Conservation (phyloP, 2,113 vertebrate species). For the Gopherus evgoodei region DNA sequence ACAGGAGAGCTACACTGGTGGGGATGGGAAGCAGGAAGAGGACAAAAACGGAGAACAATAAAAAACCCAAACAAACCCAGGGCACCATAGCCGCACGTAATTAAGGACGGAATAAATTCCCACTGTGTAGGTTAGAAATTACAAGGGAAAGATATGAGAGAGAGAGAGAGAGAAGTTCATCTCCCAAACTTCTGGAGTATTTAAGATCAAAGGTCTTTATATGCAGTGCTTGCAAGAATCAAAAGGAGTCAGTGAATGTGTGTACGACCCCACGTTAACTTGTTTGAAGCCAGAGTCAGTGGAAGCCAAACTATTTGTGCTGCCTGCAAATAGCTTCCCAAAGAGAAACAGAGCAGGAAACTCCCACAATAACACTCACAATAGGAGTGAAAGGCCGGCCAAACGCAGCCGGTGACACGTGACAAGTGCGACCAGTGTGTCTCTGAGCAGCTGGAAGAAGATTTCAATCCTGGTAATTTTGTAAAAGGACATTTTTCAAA, state of each 20-base stretch:
- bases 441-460: conserved; percentile 67
- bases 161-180: not conserved
- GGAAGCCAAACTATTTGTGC: conserved; percentile 62
- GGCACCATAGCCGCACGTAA: not conserved
- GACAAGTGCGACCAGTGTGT: conserved; percentile 51
- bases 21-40: not conserved
- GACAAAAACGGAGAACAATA: not conserved
- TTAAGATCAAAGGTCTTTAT: not conserved
- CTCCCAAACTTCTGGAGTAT: not conserved
- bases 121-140: not conserved
- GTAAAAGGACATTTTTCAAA: conserved; percentile 23
- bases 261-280: not conserved
- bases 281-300: conserved; percentile 53
- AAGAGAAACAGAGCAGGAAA: conserved; percentile 73
- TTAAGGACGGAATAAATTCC: not conserved
- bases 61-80: not conserved
- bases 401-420: conserved; percentile 29
- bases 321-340: conserved; percentile 62
- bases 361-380: conserved; percentile 61
- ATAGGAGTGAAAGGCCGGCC: conserved; percentile 55
- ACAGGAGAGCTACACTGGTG: not conserved
- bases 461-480: conserved; percentile 48
- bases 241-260: not conserved
- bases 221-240: not conserved
- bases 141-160: not conserved